phyloP scores from a whole-genome alignment of 2,113 vertebrate species.

The Mobula birostris region DNA sequence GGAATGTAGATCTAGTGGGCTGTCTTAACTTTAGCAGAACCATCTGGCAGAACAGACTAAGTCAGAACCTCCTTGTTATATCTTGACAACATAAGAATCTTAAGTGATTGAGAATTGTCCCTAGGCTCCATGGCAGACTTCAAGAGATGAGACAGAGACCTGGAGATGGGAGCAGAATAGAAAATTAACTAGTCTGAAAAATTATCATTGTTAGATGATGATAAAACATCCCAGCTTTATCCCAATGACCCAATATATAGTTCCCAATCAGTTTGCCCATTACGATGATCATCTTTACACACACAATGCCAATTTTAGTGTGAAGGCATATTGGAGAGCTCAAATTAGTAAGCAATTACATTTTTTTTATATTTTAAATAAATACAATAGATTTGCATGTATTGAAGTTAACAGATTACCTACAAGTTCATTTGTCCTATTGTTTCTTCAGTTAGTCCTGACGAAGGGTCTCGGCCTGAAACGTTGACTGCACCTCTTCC shows the following conservation, averaged over 20 bases:
- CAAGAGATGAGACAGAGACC: neutral
- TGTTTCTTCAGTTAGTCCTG: too few relatives aligned
- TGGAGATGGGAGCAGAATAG: neutral
- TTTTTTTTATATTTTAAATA: neutral
- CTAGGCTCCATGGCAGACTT: neutral
- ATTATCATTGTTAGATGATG: neutral
- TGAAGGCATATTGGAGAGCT: neutral
- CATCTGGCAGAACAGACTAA: neutral
- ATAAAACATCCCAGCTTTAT: neutral
- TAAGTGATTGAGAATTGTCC: neutral
- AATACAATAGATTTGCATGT: neutral
- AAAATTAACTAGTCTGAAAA: neutral
- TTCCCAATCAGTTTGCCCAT: neutral
- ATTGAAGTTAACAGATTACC: neutral
- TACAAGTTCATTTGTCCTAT: neutral
- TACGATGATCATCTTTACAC: neutral
- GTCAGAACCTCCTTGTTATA: neutral
- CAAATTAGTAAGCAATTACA: neutral
- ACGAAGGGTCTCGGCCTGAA: too few relatives aligned
- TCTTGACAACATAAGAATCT: neutral
- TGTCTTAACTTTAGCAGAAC: neutral
- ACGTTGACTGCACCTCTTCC: too few relatives aligned
- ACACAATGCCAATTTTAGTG: neutral
- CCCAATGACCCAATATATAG: neutral
- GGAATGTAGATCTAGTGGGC: neutral